Base-by-base conservation (phyloP, 2,113 vertebrate species). In the Phaetusa simplex region DNA sequence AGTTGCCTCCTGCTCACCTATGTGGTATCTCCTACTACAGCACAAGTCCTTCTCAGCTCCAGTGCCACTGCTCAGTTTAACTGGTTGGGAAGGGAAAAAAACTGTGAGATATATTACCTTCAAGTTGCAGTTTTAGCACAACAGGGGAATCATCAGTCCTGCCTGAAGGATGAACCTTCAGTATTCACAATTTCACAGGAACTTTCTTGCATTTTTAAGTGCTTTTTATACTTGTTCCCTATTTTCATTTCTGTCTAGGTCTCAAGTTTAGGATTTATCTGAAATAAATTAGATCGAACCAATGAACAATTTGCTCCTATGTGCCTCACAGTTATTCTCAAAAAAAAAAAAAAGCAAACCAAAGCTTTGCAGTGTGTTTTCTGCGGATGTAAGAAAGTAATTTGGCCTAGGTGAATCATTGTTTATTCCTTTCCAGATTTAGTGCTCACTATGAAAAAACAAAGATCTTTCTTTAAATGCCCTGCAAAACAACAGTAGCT, bases 341-440 rank as follows among this genome's bases (percentile, higher is more conserved):
- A 77, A 72, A 77, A 79, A 91, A 62, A 62, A 76, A 27, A 18
- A 36, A 73, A 9, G 5, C 14, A n/a, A 24, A 59, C 18, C 8
- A 49, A 64, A 52, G 32, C 36, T 96, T 89, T 91, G 36, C 73
- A 86, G 27, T 9, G 5, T 65, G 18, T 82, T 87, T 88, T 82
- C 65, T 90, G 65, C 11, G 74, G 72, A 58, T 64, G 86, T 86
- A 86, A 88, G 69, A 87, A 94, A 96, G 73, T 88, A 79, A 92
- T 94, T 91, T 92, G 85, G 32, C 82, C 58, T 86, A 78, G 59
- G 79, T 91, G 77, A 88, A 67, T 82, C 78, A 93, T 14, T 86
- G 55, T 83, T 95, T 86, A 80, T 23, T 96, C 14, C 56, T 55
- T 89, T 82, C 87, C 50, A 94, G 62, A 59, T 70, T 47, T 20